phyloP scores from a whole-genome alignment of 1,140 invertebrate species.

The Penaeus chinensis region DNA sequence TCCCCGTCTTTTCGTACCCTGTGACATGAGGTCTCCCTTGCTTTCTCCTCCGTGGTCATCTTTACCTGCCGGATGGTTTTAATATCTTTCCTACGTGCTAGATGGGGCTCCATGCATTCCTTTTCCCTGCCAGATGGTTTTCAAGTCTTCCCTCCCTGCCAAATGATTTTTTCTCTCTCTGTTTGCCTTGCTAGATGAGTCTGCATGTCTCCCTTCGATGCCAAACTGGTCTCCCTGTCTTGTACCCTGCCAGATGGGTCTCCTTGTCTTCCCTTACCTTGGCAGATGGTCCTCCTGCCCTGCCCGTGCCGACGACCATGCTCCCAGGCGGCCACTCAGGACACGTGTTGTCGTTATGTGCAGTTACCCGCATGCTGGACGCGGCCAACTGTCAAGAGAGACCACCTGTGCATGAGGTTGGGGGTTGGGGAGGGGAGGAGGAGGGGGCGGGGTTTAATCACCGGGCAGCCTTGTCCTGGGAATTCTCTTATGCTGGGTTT shows the following conservation, averaged over 20 bases:
- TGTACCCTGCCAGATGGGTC: background rate
- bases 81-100: too few species aligned
- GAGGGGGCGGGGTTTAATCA: background rate
- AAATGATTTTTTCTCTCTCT: background rate
- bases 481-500: background rate
- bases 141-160: too few species aligned
- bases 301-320: too few species aligned
- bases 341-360: too few species aligned
- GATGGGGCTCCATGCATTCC: too few species aligned
- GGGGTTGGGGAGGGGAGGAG: background rate
- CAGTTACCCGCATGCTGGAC: background rate
- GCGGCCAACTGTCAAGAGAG: constrained; percentile 19
- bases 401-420: constrained; percentile 13
- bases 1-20: too few species aligned
- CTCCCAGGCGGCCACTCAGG: too few species aligned
- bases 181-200: background rate
- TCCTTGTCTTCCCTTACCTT: background rate
- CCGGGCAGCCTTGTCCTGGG: background rate
- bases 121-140: too few species aligned
- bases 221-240: background rate
- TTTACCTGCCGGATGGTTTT: too few species aligned
- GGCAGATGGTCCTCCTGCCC: too few species aligned
- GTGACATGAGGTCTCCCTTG: background rate
- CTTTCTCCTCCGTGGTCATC: too few species aligned
- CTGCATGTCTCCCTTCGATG: background rate